Base-by-base conservation (phyloP, 1,140 invertebrate genomes). In the Helicorthomorpha holstii region DNA sequence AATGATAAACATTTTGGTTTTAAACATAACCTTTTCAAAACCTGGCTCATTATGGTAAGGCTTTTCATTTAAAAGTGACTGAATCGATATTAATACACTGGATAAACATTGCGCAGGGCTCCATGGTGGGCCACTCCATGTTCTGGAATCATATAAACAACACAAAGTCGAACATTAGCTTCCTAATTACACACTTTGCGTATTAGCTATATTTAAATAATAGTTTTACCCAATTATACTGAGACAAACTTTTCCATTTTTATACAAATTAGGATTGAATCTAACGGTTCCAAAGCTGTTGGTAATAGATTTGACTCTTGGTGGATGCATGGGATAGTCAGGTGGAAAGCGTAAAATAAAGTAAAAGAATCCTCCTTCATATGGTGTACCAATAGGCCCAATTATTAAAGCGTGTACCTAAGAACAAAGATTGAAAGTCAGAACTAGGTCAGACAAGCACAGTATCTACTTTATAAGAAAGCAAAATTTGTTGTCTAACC, bases 291-390 rank as follows among this genome's bases (percentile, higher is more conserved):
- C 74, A 52, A 64, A 67, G 41, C 75, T 75, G 26, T 78, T 80
- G 1, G 78, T 80, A 66, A 79, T 69, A 19, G 79, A 66, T 51
- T 72, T 73, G 0, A 77, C 75, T 58, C 73, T 66, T 2, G 78
- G 78, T n/a, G 74, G 72, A 34, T 62, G 56, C 26, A 74, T 65
- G 0, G 73, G 73, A 55, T 76, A 77, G 59, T 77, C 71, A 22
- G 72, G 67, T 19, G 73, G 73, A 57, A 71, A 76, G 2, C 73
- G 64, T 2, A 78, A 65, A 24, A 75, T 55, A 57, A 77, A 77
- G 57, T 77, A 75, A 60, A 78, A 78, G 59, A 76, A 77, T 48
- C 76, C 76, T 25, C 78, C 77, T 60, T 79, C 75, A 58, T 81
- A 81, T 4, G 78, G 78, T 22, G 78, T 80, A 54, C 77, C 76